Percentiles rank a stretch among this genome's conserved stretches.
These are phyloP conservation scores for Trachops cirrhosus DNA, from an alignment of 2,797 vertebrate genomes.

Conservation along the genomic window DNA sequence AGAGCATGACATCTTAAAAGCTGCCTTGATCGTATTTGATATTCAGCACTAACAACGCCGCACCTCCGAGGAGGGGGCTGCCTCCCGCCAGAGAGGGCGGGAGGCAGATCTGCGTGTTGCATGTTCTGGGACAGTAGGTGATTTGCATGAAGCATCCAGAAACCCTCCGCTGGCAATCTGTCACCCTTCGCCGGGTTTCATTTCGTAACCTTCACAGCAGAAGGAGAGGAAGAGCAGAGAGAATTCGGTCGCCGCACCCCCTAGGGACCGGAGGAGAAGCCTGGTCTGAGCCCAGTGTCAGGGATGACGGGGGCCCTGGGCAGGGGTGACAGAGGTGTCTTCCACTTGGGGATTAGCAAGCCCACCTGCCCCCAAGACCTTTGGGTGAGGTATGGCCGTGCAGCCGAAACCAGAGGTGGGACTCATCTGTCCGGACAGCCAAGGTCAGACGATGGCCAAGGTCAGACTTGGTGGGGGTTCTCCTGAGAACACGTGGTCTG, in stretches of 20 bases:
- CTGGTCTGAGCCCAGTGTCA: neutral
- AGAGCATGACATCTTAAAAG: conserved; percentile 84
- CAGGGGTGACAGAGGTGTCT: neutral
- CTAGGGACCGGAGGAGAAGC: neutral
- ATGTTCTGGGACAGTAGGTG: conserved; percentile 78
- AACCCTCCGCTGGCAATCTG: conserved; percentile 82
- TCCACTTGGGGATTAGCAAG: neutral
- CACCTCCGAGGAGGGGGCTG: conserved; percentile 70
- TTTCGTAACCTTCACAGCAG: conserved; percentile 78
- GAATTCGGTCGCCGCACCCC: neutral
- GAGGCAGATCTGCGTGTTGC: conserved; percentile 78
- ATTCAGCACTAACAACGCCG: conserved; percentile 80
- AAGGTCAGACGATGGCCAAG: neutral
- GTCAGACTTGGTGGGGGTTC: neutral
- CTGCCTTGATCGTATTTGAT: conserved; percentile 88
- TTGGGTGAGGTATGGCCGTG: neutral
- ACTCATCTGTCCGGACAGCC: neutral
- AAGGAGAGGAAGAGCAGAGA: conserved; percentile 53
- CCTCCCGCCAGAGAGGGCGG: conserved; percentile 40
- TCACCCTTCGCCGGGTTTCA: conserved; percentile 81
- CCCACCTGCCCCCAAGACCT: neutral
- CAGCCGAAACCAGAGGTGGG: neutral
- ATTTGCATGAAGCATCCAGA: conserved; percentile 84
- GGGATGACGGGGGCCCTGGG: neutral
- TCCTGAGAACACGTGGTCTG: neutral